Base-by-base conservation (phyloP, 2,888 invertebrate species). In the Erebia aethiops region DNA sequence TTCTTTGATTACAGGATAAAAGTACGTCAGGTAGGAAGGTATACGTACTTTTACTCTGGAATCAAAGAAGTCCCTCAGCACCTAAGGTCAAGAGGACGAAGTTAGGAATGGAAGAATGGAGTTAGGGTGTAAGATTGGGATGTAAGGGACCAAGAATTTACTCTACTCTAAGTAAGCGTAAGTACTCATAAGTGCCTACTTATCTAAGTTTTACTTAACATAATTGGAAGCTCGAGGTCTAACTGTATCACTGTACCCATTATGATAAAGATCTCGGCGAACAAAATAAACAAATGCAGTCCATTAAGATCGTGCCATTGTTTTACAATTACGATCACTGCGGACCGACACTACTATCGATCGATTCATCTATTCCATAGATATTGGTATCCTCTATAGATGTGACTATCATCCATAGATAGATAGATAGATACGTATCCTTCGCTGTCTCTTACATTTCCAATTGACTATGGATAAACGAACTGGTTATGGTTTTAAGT, bases 251-350 rank as follows among this genome's bases (percentile, higher is more conserved):
- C 71, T 18, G 62, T 69, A 63, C 41, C 11, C 16, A 52, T 18
- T 13, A 13, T 13, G 68, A 69, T 71, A 60, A 43, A 41, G 11
- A 72, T 72, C 70, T 68, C 60, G 35, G 16, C 10, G 8, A 35
- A 69, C 69, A 74, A 70, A 73, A 70, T 62, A 74, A 72, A 74
- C 70, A 74, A 70, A 65, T 60, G 58, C 58, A 56, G 61, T 66
- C 67, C 74, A 74, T 74, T 74, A 74, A 71, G 71, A 74, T 71
- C 64, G 35, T 65, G 14, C 64, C 61, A 72, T 72, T 74, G 72
- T 74, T 66, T 72, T 66, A 66, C 70, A 72, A 72, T 70, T 72
- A 70, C 70, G n/a, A 61, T 62, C 66, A 61, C 52, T 54, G 49
- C 68, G 26, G 60, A 51, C 41, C 49, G 66, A 57, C 56, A 46